Conservation (phyloP, 2,113 vertebrate species). For the Butorides virescens region DNA sequence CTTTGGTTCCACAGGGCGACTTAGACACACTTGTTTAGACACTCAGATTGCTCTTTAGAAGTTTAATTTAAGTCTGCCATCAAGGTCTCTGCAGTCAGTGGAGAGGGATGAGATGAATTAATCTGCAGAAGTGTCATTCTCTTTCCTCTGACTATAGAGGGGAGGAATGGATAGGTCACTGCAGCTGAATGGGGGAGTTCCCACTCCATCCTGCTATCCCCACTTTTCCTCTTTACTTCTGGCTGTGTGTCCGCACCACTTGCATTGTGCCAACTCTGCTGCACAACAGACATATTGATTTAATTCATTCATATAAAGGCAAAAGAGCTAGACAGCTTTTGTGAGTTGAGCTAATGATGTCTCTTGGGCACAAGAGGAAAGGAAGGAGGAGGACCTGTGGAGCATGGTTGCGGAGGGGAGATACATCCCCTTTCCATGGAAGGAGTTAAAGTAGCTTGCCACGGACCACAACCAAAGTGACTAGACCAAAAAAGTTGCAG, state of each 20-base stretch:
- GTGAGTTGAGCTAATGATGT: neutral
- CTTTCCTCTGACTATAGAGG: neutral
- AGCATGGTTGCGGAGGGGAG: fast-evolving
- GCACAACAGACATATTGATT: neutral
- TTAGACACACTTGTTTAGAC: neutral
- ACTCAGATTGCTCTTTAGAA: neutral
- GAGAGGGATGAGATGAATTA: neutral
- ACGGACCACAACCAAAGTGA: neutral
- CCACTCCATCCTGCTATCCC: neutral
- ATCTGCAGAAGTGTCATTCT: neutral
- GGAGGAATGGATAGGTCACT: neutral
- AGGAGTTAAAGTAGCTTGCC: neutral
- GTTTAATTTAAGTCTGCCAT: neutral
- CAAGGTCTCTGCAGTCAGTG: neutral
- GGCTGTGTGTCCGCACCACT: fast-evolving
- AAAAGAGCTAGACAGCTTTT: neutral
- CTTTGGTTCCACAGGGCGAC: neutral
- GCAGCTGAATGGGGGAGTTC: neutral
- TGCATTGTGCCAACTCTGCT: neutral
- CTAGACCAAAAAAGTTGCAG: neutral
- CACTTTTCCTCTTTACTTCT: neutral
- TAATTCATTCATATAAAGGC: neutral
- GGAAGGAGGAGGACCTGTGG: neutral
- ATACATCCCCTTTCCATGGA: neutral
- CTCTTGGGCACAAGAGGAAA: neutral